A percentile compares a stretch with the other conserved stretches of the same genome.
Evolutionary conservation across 1,140 invertebrate genomes (phyloP).

Genomic region (Saccostrea cuccullata): DNA sequence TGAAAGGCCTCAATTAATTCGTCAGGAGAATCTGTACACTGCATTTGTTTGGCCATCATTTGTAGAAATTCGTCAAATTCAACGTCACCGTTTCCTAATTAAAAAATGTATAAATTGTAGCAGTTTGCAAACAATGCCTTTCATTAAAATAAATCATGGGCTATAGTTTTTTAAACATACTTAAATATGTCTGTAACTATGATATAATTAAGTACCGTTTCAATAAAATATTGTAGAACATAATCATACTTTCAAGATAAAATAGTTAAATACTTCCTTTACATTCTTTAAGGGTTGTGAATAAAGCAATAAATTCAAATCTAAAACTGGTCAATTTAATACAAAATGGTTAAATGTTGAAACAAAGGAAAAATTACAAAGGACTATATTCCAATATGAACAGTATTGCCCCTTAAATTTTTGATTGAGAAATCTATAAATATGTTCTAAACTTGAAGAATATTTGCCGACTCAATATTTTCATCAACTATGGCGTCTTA

Average conservation of each 20-base stretch:
- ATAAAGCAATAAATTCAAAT: neutral
- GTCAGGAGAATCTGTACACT: slow-evolving; percentile 43
- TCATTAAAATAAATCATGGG: neutral
- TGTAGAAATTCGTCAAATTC: slow-evolving; percentile 59
- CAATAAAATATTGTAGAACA: neutral
- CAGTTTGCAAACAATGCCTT: neutral
- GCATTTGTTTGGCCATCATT: slow-evolving; percentile 56
- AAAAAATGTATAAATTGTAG: too few relatives aligned
- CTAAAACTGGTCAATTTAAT: too few relatives aligned
- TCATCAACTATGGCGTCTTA: too few relatives aligned
- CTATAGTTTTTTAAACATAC: too few relatives aligned
- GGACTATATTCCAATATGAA: too few relatives aligned
- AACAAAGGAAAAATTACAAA: neutral
- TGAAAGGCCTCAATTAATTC: slow-evolving; percentile 51
- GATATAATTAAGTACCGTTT: neutral
- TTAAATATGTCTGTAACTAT: too few relatives aligned
- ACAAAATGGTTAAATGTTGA: neutral
- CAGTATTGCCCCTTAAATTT: too few relatives aligned
- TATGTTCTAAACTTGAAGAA: too few relatives aligned
- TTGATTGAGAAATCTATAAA: too few relatives aligned
- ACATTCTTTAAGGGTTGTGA: neutral
- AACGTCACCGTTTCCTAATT: slow-evolving; percentile 55
- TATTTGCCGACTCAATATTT: too few relatives aligned
- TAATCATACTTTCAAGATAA: too few relatives aligned
- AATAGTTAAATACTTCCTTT: too few relatives aligned